phyloP scores from a whole-genome alignment of 1,140 invertebrate species.

The Drosophila ficusphila region DNA sequence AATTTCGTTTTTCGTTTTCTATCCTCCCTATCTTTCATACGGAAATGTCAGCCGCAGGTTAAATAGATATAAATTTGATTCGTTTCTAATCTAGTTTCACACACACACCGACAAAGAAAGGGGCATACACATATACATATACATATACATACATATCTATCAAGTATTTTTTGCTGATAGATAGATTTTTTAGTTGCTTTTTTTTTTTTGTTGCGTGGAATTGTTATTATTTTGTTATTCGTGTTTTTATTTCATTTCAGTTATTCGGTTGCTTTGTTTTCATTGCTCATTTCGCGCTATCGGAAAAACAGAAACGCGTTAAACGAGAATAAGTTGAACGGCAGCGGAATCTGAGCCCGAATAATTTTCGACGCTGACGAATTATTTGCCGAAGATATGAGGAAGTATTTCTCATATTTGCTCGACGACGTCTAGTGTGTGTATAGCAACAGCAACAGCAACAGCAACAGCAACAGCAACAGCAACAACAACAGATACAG shows the following conservation, averaged over 20 bases:
- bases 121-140: no score
- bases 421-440: slow-evolving; percentile 8
- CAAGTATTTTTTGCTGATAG: neutral
- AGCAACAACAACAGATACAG: slow-evolving; percentile 18
- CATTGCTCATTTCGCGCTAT: slow-evolving; percentile 5
- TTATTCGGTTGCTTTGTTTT: slow-evolving; percentile 7
- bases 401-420: slow-evolving; percentile 42
- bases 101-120: neutral
- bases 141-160: neutral
- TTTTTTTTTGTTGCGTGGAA: neutral
- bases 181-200: neutral
- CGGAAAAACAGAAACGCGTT: slow-evolving; percentile 30
- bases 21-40: neutral
- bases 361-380: slow-evolving; percentile 28
- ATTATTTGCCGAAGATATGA: slow-evolving; percentile 53
- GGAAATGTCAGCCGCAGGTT: slow-evolving; percentile 25
- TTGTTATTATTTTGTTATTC: neutral
- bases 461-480: neutral
- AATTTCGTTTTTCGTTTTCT: slow-evolving; percentile 18
- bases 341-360: slow-evolving; percentile 8
- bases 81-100: slow-evolving; percentile 22
- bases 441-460: no score
- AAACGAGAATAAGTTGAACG: slow-evolving; percentile 3
- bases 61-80: slow-evolving; percentile 20
- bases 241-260: neutral